Evolutionary conservation across 1,140 invertebrate species (phyloP), one percentile per base, ranked within the genome.

Genomic region (Orchesella cincta): DNA sequence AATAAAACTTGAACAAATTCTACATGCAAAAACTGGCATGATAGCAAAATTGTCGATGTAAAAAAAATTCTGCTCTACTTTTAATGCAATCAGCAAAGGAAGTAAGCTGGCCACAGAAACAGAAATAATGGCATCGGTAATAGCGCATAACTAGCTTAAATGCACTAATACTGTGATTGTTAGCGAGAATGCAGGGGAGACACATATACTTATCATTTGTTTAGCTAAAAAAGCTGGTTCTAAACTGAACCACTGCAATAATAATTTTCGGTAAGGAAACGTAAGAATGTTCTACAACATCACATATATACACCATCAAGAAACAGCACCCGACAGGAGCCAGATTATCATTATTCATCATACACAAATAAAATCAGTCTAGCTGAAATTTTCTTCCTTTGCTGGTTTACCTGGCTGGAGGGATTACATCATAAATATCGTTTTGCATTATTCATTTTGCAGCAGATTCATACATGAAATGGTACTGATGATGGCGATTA

Each of bases 1-100:
- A n/a, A n/a, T n/a, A n/a, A n/a, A n/a, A n/a, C n/a, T n/a, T n/a
- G n/a, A n/a, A n/a, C n/a, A n/a, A n/a, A n/a, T n/a, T n/a, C n/a
- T n/a, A n/a, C n/a, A n/a, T n/a, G n/a, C n/a, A n/a, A n/a, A n/a
- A n/a, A n/a, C n/a, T n/a, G n/a, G n/a, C n/a, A n/a, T n/a, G n/a
- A n/a, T n/a, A n/a, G 20, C 20, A 46, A 46, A 46, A 20, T 46
- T 46, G 39, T 46, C 39, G 39, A 46, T 20, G 20, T 28, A 26
- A 62, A 62, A 62, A 28, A 16, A 62, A 8, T 62, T 57, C 5
- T 57, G 52, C 52, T 57, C 52, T 57, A 57, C 8, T 57, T 57
- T 57, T 57, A 57, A 57, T 57, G 52, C 52, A 57, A 57, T 57
- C 52, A 57, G 52, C 23, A 57, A 26, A 57, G 52, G 52, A 57